Percentiles rank a stretch among this genome's conserved stretches.
Conservation (phyloP, 2,797 vertebrate genomes). For the Catamblyrhynchus diadema region DNA sequence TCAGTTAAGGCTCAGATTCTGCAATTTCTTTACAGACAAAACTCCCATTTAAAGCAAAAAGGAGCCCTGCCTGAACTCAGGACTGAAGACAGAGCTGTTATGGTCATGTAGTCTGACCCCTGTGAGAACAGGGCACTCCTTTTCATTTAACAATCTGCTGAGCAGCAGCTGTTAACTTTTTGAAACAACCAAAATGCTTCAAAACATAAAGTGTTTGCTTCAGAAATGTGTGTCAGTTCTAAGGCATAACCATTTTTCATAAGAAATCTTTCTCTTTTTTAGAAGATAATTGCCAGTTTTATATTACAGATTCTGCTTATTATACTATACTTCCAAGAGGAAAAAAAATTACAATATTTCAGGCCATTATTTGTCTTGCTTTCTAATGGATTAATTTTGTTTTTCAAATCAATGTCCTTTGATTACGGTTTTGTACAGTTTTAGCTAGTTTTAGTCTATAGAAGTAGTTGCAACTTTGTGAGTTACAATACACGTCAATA, state of each 20-base stretch:
- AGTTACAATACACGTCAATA: constrained; percentile 35
- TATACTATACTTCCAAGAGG: constrained; percentile 10
- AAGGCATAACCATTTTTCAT: constrained; percentile 19
- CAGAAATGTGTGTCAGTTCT: neutral
- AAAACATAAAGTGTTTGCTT: neutral
- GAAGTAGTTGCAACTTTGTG: constrained; percentile 29
- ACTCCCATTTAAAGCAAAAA: neutral
- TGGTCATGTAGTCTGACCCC: constrained; percentile 13
- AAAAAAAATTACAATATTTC: neutral
- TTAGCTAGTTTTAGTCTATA: neutral
- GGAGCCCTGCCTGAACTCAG: neutral
- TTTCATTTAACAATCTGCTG: constrained; percentile 56
- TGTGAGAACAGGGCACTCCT: constrained; percentile 11
- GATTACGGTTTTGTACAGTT: constrained; percentile 28
- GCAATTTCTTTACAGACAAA: neutral
- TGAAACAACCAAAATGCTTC: constrained; percentile 19
- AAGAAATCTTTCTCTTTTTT: constrained; percentile 11
- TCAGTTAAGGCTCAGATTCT: neutral
- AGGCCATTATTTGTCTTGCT: constrained; percentile 30
- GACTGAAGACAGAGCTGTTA: neutral
- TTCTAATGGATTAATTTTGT: constrained; percentile 60
- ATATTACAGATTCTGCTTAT: constrained; percentile 19
- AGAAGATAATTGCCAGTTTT: constrained; percentile 27
- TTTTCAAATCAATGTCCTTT: constrained; percentile 60
- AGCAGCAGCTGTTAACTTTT: constrained; percentile 64